Conservation (phyloP, 2,797 vertebrate species). For the Rhynchotus rufescens region DNA sequence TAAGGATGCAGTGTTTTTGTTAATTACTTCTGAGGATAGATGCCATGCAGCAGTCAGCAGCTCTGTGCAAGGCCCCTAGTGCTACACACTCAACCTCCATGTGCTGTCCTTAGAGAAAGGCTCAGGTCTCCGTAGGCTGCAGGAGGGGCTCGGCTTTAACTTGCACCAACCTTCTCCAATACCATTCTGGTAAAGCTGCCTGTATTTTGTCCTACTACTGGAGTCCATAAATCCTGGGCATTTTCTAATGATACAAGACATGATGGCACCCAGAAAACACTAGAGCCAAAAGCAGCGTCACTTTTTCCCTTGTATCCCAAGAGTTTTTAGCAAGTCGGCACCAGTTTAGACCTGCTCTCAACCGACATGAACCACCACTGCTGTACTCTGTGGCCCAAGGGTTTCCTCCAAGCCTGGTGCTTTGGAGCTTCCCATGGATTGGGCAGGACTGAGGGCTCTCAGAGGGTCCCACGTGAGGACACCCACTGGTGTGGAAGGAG, state of each 20-base stretch:
- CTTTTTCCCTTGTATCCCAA: neutral
- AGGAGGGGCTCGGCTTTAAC: no score
- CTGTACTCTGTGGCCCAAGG: neutral
- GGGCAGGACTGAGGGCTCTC: neutral
- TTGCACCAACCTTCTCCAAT: neutral
- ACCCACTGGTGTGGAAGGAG: neutral
- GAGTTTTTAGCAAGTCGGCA: neutral
- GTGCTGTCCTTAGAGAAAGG: neutral
- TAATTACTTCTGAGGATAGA: neutral
- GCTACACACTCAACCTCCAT: neutral
- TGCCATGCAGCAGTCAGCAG: neutral
- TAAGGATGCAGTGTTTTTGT: neutral
- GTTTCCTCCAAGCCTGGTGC: neutral
- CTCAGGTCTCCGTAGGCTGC: neutral
- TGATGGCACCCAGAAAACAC: neutral
- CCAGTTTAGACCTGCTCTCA: neutral
- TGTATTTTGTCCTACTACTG: accelerated
- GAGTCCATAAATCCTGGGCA: neutral
- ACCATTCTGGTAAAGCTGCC: neutral
- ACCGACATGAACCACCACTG: neutral
- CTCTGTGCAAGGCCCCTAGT: neutral
- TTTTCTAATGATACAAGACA: neutral
- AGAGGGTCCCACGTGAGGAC: neutral
- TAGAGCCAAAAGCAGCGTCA: neutral
- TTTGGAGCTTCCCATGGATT: neutral